Conservation (phyloP, 2,797 vertebrate species). For the Malacoctenus gilli region DNA sequence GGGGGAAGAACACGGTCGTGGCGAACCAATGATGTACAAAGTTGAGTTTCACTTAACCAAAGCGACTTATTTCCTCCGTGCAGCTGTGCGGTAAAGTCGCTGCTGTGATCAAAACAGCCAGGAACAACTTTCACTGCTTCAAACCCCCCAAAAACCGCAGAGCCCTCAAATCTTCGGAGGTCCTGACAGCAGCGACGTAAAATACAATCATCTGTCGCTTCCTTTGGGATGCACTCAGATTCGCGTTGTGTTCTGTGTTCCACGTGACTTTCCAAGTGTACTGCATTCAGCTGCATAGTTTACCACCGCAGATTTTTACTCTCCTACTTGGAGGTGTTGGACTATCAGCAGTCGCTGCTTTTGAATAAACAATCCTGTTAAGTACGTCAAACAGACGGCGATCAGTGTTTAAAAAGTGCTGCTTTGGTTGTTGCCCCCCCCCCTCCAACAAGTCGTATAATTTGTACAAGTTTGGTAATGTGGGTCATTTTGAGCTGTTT, state of each 20-base stretch:
- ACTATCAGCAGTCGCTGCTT: no score
- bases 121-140: constrained; percentile 63
- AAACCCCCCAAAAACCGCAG: constrained; percentile 37
- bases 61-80: constrained; percentile 66
- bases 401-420: neutral
- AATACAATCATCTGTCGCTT: constrained; percentile 29
- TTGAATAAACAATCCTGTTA: no score
- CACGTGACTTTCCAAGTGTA: constrained; percentile 6
- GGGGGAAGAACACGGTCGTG: constrained; percentile 60
- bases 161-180: constrained; percentile 34
- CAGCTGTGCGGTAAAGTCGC: constrained; percentile 64
- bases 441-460: neutral
- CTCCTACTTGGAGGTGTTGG: no score
- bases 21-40: constrained; percentile 78
- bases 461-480: neutral
- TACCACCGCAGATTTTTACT: constrained; percentile 22
- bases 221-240: constrained; percentile 11
- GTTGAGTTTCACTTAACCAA: constrained; percentile 78
- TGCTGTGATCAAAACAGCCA: constrained; percentile 63
- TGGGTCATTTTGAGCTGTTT: neutral
- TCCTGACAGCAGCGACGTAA: constrained; percentile 30
- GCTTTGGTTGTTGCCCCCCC: neutral
- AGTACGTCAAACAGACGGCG: no score
- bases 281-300: constrained; percentile 3
- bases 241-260: constrained; percentile 11